phyloP scores from a whole-genome alignment of 1,140 invertebrate genomes.

The Vanessa tameamea region DNA sequence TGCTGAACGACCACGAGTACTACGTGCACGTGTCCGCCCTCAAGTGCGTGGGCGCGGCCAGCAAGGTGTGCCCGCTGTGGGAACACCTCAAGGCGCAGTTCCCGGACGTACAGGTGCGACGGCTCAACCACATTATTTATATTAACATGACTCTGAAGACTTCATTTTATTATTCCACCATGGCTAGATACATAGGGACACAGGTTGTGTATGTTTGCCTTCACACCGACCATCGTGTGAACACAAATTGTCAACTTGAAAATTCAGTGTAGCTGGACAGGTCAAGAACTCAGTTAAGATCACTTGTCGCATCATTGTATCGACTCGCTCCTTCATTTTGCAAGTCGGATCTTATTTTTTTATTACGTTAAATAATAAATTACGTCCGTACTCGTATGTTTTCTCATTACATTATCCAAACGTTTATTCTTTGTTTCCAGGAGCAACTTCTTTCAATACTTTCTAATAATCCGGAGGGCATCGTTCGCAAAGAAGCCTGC shows the following conservation, averaged over 20 bases:
- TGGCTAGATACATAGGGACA: no score
- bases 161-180: no score
- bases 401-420: no score
- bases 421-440: constrained; percentile 73
- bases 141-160: background rate
- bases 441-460: constrained; percentile 83
- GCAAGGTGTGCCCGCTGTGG: constrained; percentile 85
- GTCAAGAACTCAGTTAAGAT: no score
- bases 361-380: no score
- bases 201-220: no score
- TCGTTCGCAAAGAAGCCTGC: constrained; percentile 87
- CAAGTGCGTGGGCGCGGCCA: constrained; percentile 84
- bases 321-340: no score
- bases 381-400: background rate
- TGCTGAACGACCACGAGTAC: constrained; percentile 84
- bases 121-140: background rate
- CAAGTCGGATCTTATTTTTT: no score
- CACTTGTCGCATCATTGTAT: no score
- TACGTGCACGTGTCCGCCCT: constrained; percentile 88
- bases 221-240: no score
- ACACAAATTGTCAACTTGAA: no score
- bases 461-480: constrained; percentile 86
- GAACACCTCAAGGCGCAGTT: constrained; percentile 80
- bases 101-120: constrained; percentile 83
- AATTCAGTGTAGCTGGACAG: no score